Evolutionary conservation across 2,888 invertebrate species (phyloP).

Genomic region (Piscicola geometra): DNA sequence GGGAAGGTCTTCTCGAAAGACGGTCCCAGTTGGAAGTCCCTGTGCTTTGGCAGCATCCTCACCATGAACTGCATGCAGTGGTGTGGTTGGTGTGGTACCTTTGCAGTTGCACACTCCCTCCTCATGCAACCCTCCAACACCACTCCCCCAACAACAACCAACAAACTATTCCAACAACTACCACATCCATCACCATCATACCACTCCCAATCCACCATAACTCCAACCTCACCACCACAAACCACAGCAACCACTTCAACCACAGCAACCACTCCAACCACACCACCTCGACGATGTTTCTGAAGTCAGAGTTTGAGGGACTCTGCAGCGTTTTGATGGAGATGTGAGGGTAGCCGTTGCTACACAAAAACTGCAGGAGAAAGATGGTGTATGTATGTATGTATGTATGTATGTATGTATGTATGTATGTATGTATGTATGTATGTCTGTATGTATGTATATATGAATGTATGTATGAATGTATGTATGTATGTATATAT

Average conservation of each 20-base stretch:
- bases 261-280: too few species aligned
- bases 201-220: too few species aligned
- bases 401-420: background rate
- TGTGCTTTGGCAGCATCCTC: background rate
- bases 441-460: background rate
- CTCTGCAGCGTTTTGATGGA: background rate
- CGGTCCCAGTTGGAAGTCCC: background rate
- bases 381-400: background rate
- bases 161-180: too few species aligned
- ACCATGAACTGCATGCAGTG: background rate
- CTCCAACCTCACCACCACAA: too few species aligned
- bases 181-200: too few species aligned
- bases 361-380: background rate
- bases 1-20: background rate
- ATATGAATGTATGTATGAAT: too few species aligned
- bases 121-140: too few species aligned
- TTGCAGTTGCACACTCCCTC: background rate
- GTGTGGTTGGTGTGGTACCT: background rate
- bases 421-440: too few species aligned
- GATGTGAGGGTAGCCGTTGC: background rate
- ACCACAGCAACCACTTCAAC: too few species aligned
- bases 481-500: too few species aligned
- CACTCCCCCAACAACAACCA: too few species aligned
- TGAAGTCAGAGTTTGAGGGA: conserved; percentile 10
- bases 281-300: background rate